These are phyloP conservation scores for Euplexia lucipara DNA, from an alignment of 2,888 invertebrate species.

Conservation along the genomic window DNA sequence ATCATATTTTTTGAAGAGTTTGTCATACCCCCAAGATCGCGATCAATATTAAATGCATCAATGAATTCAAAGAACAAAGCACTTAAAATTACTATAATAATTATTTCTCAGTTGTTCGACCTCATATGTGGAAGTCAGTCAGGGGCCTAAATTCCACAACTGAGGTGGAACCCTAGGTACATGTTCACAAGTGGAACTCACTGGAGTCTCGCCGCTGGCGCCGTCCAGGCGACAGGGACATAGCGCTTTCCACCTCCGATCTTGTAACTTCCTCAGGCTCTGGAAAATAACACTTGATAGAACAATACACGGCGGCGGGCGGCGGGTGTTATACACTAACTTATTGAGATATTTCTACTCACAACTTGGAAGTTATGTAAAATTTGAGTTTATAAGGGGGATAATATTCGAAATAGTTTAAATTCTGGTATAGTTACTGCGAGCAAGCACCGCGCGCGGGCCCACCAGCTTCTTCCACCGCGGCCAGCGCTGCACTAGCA, in stretches of 20 bases:
- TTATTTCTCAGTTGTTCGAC: no score
- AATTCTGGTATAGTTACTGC: slow-evolving; percentile 55
- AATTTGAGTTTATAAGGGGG: no score
- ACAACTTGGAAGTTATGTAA: no score
- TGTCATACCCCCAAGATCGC: no score
- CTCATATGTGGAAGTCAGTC: no score
- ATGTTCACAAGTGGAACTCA: slow-evolving; percentile 57
- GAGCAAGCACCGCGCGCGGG: slow-evolving; percentile 78
- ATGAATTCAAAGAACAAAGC: neutral
- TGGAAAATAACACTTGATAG: slow-evolving; percentile 4
- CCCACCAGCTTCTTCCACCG: slow-evolving; percentile 72
- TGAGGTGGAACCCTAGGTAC: neutral
- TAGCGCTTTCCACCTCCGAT: slow-evolving; percentile 54
- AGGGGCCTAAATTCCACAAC: no score
- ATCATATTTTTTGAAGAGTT: neutral
- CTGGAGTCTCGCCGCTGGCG: slow-evolving; percentile 74
- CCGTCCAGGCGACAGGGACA: slow-evolving; percentile 54
- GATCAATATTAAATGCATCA: neutral
- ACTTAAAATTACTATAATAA: no score
- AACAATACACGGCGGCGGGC: no score
- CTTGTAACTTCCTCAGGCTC: slow-evolving; percentile 50
- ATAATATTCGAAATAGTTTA: no score
- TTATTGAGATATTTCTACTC: no score
- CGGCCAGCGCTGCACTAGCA: slow-evolving; percentile 82
- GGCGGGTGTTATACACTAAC: no score